Base-by-base conservation (phyloP, 2,888 invertebrate species). In the Lithophane socia region DNA sequence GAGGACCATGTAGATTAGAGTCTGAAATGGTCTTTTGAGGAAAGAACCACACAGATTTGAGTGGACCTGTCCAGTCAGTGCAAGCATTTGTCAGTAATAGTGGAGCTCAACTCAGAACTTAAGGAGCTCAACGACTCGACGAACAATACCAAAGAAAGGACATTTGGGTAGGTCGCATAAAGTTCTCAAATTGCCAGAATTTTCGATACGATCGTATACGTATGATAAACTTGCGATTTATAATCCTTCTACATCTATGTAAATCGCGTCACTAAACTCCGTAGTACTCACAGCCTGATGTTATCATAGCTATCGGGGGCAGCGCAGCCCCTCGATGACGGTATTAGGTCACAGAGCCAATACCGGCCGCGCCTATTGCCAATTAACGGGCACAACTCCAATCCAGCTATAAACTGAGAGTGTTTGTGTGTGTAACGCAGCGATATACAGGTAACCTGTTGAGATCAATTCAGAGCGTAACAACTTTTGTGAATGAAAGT, bases 331-430 rank as follows among this genome's bases (percentile, higher is more conserved):
- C 24, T 29, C 70, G 44, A 56, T 75, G 85, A 80, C 72, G 70
- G 69, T 77, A 85, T 81, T 85, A 81, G 83, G 83, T 83, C 83
- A 81, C 71, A 63, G 29, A 42, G 18, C 80, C 84, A 82, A 80
- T 84, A 69, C 29, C 52, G 69, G 75, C 18, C 49, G 58, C 29
- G 69, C 54, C 84, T 85, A 83, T 83, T 73, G 82, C 71, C 85
- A 82, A 85, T 83, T 83, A 82, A 65, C 65, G 85, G 73, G 12
- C 58, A 24, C 82, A 24, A 47, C 29, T 81, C 44, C 82, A 82
- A 77, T 84, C 70, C 63, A 29, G 42, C 63, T 18, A 29, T 70
- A 44, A 81, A 77, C 52, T 60, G 65, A 44, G 18, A 61, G 44
- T 68, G 67, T 64, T 67, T 58, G 61, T 70, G 61, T 61, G 58